Evolutionary conservation across 2,113 vertebrate species (phyloP), one percentile per base, ranked within the genome.

Genomic region (Paramormyrops kingsleyae): DNA sequence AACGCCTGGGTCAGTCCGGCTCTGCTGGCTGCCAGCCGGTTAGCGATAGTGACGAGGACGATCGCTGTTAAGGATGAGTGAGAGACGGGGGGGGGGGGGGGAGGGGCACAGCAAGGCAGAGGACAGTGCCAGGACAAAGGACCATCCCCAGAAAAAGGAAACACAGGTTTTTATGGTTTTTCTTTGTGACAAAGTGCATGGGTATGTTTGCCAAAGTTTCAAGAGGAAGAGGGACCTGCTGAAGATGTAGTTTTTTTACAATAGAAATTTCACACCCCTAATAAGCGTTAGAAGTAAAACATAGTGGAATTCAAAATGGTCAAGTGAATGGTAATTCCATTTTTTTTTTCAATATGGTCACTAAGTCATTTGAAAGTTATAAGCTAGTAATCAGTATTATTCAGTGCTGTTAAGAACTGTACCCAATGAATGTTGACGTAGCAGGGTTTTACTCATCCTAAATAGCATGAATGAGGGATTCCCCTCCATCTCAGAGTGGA

Each of bases 41-140:
- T 62, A 99, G 97, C 84, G 98, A 99, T 94, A 98, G 98, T 1
- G 98, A 99, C 87, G 98, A 99, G 93, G 98, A 99, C 0, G 98
- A 99, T 94, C 97, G 96, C 91, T 99, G 98, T 96, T 99, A 97
- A 95, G 96, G 92, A 0, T 21, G 49, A 44, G 42, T 15, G 83
- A 49, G 42, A 27, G 46, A 9, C 5, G 9, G 6, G 21, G 7
- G 31, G 47, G n/a, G n/a, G n/a, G n/a, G n/a, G n/a, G n/a, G n/a
- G n/a, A n/a, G n/a, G n/a, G 53, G 42, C 35, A 44, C 10, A 21
- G 35, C 15, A 13, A 21, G 7, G 35, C 17, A 24, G 53, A 88
- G 53, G 87, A 62, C 52, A 59, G 35, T 46, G 27, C 52, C 35
- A 19, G 85, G 31, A 39, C 4, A 52, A 35, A 12, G 50, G 31